Evolutionary conservation across 53 echinoderm and acorn worm species (phyloP), one percentile per base, ranked within the genome.

Genomic region (Actinopyga echinites): DNA sequence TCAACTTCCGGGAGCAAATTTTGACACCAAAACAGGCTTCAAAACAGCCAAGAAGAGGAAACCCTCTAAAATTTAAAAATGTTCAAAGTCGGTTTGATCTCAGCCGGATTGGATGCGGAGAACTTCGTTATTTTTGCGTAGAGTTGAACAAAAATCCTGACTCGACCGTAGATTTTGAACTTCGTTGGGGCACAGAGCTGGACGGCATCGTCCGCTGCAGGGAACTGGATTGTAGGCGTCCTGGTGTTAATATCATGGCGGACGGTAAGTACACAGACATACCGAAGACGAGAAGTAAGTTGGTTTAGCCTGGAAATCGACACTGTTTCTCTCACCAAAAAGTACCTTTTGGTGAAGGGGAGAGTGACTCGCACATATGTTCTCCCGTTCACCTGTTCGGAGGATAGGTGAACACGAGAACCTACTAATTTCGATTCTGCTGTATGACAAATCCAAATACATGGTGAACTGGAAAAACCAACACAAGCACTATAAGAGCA

Each of bases 1-100:
- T 35, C 25, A 75, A 75, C 57, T 77, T 59, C 74, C 28, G 32
- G 10, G 49, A 75, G 6, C 85, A 85, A 60, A 75, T 85, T 61
- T 58, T 85, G 35, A 85, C 74, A 9, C 11, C 28, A 54, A 75
- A 85, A 36, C 85, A 85, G 31, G 30, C 61, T 25, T 30, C 42
- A 13, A 85, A 75, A 43, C 56, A 34, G 28, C 60, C 45, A 58
- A 37, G 24, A 8, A 43, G 19, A 4, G 60, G 85, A 15, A 62
- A 62, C 12, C 20, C 43, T 23, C 34, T 80, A 25, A 80, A 80
- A 30, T 25, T 80, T 11, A 80, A 61, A 44, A 80, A 80, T 38
- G 26, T 80, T 28, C 60, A 24, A 5, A 32, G 37, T 23, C 60
- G 63, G 11, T 80, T 80, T 62, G 81, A 80, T n/a, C 6, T 80